These are phyloP conservation scores for Agrochola circellaris DNA, from an alignment of 2,888 invertebrate species.

Conservation along the genomic window DNA sequence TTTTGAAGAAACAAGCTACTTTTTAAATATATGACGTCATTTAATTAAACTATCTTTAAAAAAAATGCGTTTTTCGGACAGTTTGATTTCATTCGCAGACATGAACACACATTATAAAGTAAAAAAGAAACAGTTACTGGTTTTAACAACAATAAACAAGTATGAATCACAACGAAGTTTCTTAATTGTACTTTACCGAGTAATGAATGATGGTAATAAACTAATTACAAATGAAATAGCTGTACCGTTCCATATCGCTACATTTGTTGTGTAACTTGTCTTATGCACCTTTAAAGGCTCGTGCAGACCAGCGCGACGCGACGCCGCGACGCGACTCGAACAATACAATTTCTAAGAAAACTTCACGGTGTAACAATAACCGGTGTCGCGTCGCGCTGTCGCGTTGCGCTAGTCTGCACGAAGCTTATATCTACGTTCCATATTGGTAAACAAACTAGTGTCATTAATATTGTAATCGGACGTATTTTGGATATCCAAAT, in stretches of 20 bases:
- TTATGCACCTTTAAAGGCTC: constrained; percentile 11
- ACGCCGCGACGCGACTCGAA: too few relatives aligned
- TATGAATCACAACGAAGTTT: constrained; percentile 45
- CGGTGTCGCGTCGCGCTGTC: too few relatives aligned
- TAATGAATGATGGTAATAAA: constrained; percentile 37
- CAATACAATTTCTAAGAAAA: too few relatives aligned
- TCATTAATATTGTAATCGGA: constrained; percentile 9
- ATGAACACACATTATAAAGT: not conserved
- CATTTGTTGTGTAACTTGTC: constrained; percentile 39
- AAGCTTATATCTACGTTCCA: constrained; percentile 3
- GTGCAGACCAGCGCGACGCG: too few relatives aligned
- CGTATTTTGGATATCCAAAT: constrained; percentile 22
- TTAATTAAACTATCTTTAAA: not conserved
- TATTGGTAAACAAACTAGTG: constrained; percentile 24
- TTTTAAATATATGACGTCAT: not conserved
- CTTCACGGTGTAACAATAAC: too few relatives aligned
- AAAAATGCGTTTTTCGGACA: not conserved
- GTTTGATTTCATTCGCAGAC: not conserved
- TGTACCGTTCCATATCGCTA: constrained; percentile 37
- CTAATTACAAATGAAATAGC: constrained; percentile 41
- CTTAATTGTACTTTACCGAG: constrained; percentile 27
- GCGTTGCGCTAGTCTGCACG: too few relatives aligned
- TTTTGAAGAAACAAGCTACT: not conserved
- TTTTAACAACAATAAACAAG: constrained; percentile 8
- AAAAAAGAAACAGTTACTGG: constrained; percentile 10